Base-by-base conservation (phyloP, 1,140 invertebrate species). In the Heterodera carotae region DNA sequence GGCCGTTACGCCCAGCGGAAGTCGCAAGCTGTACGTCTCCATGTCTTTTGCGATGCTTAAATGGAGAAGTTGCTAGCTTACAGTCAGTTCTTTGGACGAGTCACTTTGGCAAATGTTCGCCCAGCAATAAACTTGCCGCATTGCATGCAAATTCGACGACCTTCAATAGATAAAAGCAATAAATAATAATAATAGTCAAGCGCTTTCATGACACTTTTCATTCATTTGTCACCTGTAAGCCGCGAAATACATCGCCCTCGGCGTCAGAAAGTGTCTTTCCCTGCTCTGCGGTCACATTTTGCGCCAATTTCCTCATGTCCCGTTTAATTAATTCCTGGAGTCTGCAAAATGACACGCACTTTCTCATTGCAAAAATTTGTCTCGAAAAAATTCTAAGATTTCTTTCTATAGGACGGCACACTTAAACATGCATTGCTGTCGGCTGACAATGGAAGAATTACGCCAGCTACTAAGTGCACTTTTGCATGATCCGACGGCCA, bases 191-290 rank as follows among this genome's bases (percentile, higher is more conserved):
- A n/a, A n/a, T n/a, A n/a, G n/a, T n/a, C n/a, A n/a, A n/a, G n/a
- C n/a, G n/a, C n/a, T n/a, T n/a, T n/a, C n/a, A n/a, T n/a, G n/a
- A n/a, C 4, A 39, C 56, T 80, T 27, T 8, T 62, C 12, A 66
- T 36, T 73, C 64, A 75, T n/a, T 31, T 33, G 25, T 92, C 92
- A 92, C 91, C 95, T 94, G 97, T 75, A 99, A 91, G 73, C 97
- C 97, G 87, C 97, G 91, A 64, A 96, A 91, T 5, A 99, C 96
- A 90, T 99, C 97, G 68, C 97, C 97, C 88, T 98, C 95, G 33
- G 97, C 97, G 90, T 99, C 97, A 29, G 92, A 91, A 68, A 96
- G 89, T 0, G 97, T 99, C 89, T 99, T 99, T 33, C 97, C 97
- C 90, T 99, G 97, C 90, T 99, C 97, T 82, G 91, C 89, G 15